Base-by-base conservation (phyloP, 2,797 vertebrate species). In the Galago senegalensis region DNA sequence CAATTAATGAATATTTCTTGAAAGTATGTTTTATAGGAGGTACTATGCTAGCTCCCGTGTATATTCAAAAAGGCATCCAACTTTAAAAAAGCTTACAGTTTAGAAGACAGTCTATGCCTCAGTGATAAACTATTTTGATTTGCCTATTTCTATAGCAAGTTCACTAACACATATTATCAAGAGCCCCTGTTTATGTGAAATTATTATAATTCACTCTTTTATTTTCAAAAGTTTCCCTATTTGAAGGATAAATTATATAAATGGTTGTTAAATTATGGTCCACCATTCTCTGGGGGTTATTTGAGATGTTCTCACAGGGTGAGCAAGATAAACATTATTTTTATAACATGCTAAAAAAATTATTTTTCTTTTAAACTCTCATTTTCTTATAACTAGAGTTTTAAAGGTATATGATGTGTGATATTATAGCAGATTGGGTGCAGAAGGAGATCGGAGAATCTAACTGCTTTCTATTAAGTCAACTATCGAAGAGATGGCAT, bases 241-340 rank as follows among this genome's bases (percentile, higher is more conserved):
- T 90, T 95, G 7, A 37, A 96, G 31, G 61, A 29, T 81, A 70
- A 79, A 79, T 91, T 87, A 40, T 70, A 79, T 14, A 3, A 65
- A 12, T 67, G 23, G 12, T 75, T 94, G 34, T 94, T 75, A 83
- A 89, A 34, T 13, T 80, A 4, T 61, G 18, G 21, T 72, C 25
- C 46, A 49, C n/a, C 6, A 31, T 72, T 93, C 27, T 5, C 25
- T 94, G 21, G 8, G 9, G 23, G 0, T 61, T 61, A 58, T 75
- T 31, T 90, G 25, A 89, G 9, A 86, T 76, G 12, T 25, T 96
- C 91, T 86, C n/a, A 70, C 53, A 34, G n/a, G 27, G 10, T 86
- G 34, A 96, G 72, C 18, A 89, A 84, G 21, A 46, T 65, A 7
- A 94, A 94, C 73, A 88, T 72, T 65, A 61, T 93, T 94, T 94